Evolutionary conservation across 1,140 invertebrate genomes (phyloP), one percentile per base, ranked within the genome.

Genomic region (Panagrolaimus sp.): DNA sequence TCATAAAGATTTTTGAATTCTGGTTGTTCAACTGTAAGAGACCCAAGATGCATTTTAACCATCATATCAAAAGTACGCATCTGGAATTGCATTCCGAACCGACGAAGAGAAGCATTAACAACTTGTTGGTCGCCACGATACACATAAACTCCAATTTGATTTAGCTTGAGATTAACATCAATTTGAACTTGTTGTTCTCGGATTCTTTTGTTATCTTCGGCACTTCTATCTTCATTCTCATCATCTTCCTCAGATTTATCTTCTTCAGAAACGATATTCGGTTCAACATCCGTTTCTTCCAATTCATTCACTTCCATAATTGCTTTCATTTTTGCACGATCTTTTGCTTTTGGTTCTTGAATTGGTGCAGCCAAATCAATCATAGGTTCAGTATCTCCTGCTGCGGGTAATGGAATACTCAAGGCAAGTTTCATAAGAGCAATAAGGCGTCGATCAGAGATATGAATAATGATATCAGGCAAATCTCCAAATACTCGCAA

Each of bases 331-430:
- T 84, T 84, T 17, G 81, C 83, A 24, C 77, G 62, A 62, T 84
- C 79, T 46, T 71, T 75, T 15, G 80, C 44, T 10, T 75, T 75
- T 0, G 69, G 66, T 17, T 32, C 44, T 1, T 66, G 63, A 17
- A 77, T 47, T n/a, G 64, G 58, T 12, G 75, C 67, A 6, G 43
- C 58, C 14, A 76, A 24, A 43, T 81, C 74, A 14, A 73, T 69
- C 1, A 48, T 63, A 0, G 47, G 62, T 62, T 73, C 73, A 21
- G 72, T 71, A 55, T 70, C 65, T 10, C 70, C 77, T n/a, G 74
- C 17, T 1, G 84, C 66, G 10, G 90, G 90, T 26, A 90, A 83
- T 1, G 91, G 90, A 81, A 94, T 86, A 68, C 86, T 87, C 26
- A 84, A 73, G 10, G 83, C 77, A 4, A 88, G 83, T 38, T 78